Evolutionary conservation across 2,888 invertebrate genomes (phyloP).

Genomic region (Oegoconia quadripuncta): DNA sequence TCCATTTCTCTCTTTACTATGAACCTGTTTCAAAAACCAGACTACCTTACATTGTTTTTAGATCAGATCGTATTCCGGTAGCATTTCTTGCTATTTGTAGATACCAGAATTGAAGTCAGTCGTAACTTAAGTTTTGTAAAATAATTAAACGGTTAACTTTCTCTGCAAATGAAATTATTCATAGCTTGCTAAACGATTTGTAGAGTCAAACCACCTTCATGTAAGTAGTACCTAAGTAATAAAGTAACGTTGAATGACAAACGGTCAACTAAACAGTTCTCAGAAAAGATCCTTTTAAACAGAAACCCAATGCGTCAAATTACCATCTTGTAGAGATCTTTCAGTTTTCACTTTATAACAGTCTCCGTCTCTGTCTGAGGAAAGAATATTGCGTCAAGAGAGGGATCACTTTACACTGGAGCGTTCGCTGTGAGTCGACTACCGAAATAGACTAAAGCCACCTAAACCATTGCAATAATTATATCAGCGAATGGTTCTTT

Average conservation of each 20-base stretch:
- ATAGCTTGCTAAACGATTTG: no score
- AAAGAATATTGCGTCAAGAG: conserved; percentile 29
- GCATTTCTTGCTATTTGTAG: no score
- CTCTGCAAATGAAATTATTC: no score
- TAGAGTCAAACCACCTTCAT: conserved; percentile 17
- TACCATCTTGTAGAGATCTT: conserved; percentile 41
- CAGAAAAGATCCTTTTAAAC: conserved; percentile 51
- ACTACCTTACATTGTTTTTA: no score
- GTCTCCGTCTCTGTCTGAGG: conserved; percentile 34
- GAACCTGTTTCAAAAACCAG: no score
- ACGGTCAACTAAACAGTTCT: conserved; percentile 37
- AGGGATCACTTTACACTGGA: conserved; percentile 44
- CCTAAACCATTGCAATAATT: conserved; percentile 61
- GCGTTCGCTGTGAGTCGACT: conserved; percentile 47
- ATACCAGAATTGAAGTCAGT: no score
- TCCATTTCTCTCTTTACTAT: no score
- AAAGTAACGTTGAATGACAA: conserved; percentile 43
- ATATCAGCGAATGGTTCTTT: conserved; percentile 68
- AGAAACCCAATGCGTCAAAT: conserved; percentile 33
- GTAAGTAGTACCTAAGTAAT: conserved; percentile 26
- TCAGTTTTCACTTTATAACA: conserved; percentile 33
- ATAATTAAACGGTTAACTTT: neutral
- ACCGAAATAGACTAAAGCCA: conserved; percentile 63
- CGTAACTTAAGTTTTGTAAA: no score
- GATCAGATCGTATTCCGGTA: no score